Percentiles rank a stretch among this genome's conserved stretches.
phyloP scores from a whole-genome alignment of 1,140 invertebrate species.

The Yoshiicerus persimilis region DNA sequence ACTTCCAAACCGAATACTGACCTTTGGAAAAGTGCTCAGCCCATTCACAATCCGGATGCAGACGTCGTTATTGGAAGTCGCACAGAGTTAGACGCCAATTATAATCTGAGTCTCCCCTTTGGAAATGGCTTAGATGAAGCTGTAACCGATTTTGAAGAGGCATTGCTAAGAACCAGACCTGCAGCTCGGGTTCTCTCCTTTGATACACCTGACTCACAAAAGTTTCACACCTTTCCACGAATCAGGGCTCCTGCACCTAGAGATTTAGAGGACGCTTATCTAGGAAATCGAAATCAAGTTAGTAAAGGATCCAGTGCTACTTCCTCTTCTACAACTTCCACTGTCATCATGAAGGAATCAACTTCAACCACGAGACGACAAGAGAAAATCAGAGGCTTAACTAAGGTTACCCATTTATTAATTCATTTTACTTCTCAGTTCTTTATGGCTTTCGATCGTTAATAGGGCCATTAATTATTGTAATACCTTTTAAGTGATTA shows the following conservation, averaged over 20 bases:
- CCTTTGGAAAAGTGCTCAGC: not conserved
- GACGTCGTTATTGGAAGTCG: not conserved
- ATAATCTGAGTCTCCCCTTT: not conserved
- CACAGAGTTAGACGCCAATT: not conserved
- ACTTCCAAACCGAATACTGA: slow-evolving; percentile 14
- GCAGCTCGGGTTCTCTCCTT: slow-evolving; percentile 31
- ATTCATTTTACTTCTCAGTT: not conserved
- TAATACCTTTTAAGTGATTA: no score
- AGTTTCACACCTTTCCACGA: slow-evolving; percentile 45
- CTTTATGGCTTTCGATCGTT: no score
- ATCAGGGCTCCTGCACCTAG: slow-evolving; percentile 28
- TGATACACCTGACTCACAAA: slow-evolving; percentile 42
- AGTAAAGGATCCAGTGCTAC: slow-evolving; percentile 27
- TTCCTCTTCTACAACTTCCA: slow-evolving; percentile 19
- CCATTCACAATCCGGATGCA: not conserved
- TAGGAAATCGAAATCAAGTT: not conserved
- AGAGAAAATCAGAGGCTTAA: no score
- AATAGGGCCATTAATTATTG: no score
- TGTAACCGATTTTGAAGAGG: slow-evolving; percentile 73
- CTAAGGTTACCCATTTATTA: not conserved
- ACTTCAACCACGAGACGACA: not conserved
- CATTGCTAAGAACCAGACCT: slow-evolving; percentile 55
- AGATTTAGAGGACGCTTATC: not conserved
- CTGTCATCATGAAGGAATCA: slow-evolving; percentile 33
- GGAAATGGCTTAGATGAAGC: slow-evolving; percentile 62